These are phyloP conservation scores for Clivina fossor DNA, from an alignment of 2,888 invertebrate species.

Conservation along the genomic window DNA sequence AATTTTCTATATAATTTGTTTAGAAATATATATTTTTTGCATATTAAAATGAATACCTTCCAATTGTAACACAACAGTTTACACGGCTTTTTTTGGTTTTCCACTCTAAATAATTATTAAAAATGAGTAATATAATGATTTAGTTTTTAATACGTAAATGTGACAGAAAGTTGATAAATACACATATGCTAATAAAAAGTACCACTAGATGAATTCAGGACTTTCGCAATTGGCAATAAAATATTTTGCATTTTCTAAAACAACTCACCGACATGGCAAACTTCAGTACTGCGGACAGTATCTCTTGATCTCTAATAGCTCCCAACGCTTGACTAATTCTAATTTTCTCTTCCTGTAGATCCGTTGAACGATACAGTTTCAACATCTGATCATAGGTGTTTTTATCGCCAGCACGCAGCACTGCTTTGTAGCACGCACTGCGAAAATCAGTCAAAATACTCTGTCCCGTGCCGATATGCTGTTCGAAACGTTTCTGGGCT, in stretches of 20 bases:
- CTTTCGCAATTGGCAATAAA: too few relatives aligned
- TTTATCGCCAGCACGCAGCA: slow-evolving; percentile 70
- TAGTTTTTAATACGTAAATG: too few relatives aligned
- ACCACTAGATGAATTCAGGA: too few relatives aligned
- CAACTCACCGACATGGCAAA: slow-evolving; percentile 82
- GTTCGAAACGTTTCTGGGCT: slow-evolving; percentile 70
- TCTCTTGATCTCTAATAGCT: slow-evolving; percentile 68
- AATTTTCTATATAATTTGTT: too few relatives aligned
- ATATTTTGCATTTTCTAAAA: too few relatives aligned
- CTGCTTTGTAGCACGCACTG: slow-evolving; percentile 83
- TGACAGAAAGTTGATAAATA: too few relatives aligned
- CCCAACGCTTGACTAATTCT: slow-evolving; percentile 85
- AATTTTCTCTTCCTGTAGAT: slow-evolving; percentile 91
- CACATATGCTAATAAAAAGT: too few relatives aligned
- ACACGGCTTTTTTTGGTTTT: background rate
- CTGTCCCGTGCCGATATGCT: slow-evolving; percentile 63
- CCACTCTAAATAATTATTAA: too few relatives aligned
- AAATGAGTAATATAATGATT: too few relatives aligned
- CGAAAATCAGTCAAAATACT: slow-evolving; percentile 81
- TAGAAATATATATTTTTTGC: too few relatives aligned
- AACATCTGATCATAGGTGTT: slow-evolving; percentile 75
- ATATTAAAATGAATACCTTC: too few relatives aligned
- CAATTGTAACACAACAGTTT: too few relatives aligned
- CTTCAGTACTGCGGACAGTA: slow-evolving; percentile 74
- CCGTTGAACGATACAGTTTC: slow-evolving; percentile 77